These are phyloP conservation scores for Myotis lucifugus DNA, from an alignment of 2,113 vertebrate genomes.

Conservation along the genomic window DNA sequence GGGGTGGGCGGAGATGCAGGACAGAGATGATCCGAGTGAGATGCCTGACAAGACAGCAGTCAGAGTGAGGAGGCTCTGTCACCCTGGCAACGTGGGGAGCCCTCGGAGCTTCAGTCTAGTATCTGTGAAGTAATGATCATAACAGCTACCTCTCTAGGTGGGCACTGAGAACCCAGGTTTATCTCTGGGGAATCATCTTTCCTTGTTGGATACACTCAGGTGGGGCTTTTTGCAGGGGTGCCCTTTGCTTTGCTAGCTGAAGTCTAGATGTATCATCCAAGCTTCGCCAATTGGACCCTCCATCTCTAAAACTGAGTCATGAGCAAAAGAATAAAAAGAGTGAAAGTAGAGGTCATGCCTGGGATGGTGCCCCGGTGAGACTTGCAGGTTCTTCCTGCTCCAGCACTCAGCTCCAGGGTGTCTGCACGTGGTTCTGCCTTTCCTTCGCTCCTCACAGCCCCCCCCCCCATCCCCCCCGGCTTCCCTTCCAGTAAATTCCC, in stretches of 20 bases:
- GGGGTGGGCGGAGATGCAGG: no score
- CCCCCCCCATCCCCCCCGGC: accelerated
- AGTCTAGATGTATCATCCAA: not conserved
- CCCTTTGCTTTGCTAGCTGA: not conserved
- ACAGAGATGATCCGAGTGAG: not conserved
- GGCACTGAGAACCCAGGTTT: not conserved
- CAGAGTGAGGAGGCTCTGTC: not conserved
- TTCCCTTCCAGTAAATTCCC: not conserved
- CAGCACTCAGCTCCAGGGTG: not conserved
- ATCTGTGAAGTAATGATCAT: not conserved
- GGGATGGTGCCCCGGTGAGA: not conserved
- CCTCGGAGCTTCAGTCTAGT: not conserved
- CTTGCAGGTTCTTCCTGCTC: no score
- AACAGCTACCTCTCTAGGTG: not conserved
- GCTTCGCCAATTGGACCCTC: not conserved
- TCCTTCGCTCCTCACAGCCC: no score
- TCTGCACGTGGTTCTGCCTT: not conserved
- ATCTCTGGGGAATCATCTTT: not conserved
- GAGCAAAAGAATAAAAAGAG: not conserved
- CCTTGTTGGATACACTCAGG: not conserved
- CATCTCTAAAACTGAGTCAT: not conserved
- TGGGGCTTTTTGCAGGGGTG: not conserved
- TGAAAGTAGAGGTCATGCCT: not conserved
- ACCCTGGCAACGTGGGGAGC: not conserved
- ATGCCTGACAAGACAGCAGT: not conserved